A percentile compares a stretch with the other conserved stretches of the same genome.
These are phyloP conservation scores for Mercenaria mercenaria DNA, from an alignment of 1,140 invertebrate species.

Conservation along the genomic window DNA sequence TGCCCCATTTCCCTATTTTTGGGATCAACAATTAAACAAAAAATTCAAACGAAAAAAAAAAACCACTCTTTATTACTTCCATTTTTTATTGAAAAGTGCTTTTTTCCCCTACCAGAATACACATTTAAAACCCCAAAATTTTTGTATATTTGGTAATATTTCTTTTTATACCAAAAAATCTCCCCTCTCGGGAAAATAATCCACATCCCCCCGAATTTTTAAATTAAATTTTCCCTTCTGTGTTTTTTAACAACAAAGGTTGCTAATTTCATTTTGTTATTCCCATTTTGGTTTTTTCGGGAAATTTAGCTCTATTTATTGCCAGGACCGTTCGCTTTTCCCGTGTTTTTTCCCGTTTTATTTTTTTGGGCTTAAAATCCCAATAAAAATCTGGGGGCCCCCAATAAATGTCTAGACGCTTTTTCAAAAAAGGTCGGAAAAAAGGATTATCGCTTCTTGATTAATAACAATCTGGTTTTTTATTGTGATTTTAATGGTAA, in stretches of 20 bases:
- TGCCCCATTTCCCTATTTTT: no score
- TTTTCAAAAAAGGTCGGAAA: neutral
- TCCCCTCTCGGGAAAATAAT: neutral
- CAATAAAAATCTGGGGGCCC: slow-evolving; percentile 49
- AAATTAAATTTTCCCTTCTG: slow-evolving; percentile 52
- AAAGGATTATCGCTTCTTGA: slow-evolving; percentile 32
- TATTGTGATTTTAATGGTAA: slow-evolving; percentile 40
- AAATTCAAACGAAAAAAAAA: no score
- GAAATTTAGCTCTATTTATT: slow-evolving; percentile 61
- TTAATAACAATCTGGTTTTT: slow-evolving; percentile 59
- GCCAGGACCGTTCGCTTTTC: slow-evolving; percentile 25
- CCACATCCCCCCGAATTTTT: slow-evolving; percentile 9
- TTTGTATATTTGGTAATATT: slow-evolving; percentile 12
- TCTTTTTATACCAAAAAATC: slow-evolving; percentile 14
- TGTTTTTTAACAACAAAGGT: slow-evolving; percentile 50
- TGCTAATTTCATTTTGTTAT: slow-evolving; percentile 65
- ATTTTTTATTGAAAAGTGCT: no score
- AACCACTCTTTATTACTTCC: no score
- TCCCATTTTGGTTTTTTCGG: slow-evolving; percentile 50
- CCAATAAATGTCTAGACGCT: slow-evolving; percentile 8
- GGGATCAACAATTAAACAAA: no score
- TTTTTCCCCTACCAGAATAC: no score
- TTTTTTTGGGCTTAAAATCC: slow-evolving; percentile 48
- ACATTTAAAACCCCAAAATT: no score
- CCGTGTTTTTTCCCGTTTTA: slow-evolving; percentile 40